Evolutionary conservation across 2,888 invertebrate species (phyloP).

Genomic region (Strigamia maritima): DNA sequence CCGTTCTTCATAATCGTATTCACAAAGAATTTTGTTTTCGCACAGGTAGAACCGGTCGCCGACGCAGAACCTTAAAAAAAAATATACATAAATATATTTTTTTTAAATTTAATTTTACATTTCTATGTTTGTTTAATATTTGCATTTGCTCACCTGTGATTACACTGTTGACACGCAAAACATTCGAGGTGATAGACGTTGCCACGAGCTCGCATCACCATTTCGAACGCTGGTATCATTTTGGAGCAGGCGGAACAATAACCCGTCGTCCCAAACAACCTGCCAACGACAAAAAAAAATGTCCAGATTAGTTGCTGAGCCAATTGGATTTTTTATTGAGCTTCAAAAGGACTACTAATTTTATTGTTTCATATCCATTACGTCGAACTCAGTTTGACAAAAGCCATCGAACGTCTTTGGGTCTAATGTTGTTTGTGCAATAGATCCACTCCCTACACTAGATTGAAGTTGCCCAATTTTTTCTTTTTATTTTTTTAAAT

Average conservation of each 20-base stretch:
- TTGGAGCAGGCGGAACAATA: constrained; percentile 89
- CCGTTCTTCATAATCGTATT: constrained; percentile 89
- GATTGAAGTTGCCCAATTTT: constrained; percentile 9
- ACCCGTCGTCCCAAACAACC: constrained; percentile 85
- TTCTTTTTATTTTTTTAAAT: not conserved
- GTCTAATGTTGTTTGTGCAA: constrained; percentile 26
- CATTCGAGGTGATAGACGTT: constrained; percentile 92
- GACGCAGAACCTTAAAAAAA: constrained; percentile 79
- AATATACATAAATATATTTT: too few species aligned
- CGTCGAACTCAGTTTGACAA: not conserved
- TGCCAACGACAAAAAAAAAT: constrained; percentile 52
- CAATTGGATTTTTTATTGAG: constrained; percentile 15
- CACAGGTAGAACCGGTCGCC: constrained; percentile 89
- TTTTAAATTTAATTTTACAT: too few species aligned
- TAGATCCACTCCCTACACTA: not conserved
- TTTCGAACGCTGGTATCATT: constrained; percentile 89
- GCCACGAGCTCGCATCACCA: constrained; percentile 90
- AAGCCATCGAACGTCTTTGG: constrained; percentile 13
- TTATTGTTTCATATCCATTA: constrained; percentile 31
- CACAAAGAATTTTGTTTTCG: constrained; percentile 90
- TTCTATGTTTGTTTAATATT: too few species aligned
- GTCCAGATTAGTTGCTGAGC: constrained; percentile 1
- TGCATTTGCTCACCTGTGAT: constrained; percentile 68
- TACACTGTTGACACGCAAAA: constrained; percentile 91
- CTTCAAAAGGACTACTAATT: constrained; percentile 11